phyloP scores from a whole-genome alignment of 2,888 invertebrate species.

The Ophioninae sp. region DNA sequence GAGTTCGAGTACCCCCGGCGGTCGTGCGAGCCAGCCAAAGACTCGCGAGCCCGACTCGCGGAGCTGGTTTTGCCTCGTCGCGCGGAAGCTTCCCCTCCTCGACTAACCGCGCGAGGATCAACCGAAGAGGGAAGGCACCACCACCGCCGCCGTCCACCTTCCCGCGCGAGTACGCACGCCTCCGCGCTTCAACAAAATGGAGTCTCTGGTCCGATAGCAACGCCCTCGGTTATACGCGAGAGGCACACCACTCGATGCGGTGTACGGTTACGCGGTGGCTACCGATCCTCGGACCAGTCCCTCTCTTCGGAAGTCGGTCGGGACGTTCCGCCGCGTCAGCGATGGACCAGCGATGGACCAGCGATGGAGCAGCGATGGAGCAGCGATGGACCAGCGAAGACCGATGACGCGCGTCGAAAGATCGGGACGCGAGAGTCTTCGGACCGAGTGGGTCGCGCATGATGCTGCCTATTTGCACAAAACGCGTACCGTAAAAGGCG shows the following conservation, averaged over 20 bases:
- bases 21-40: constrained; percentile 33
- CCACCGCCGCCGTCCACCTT: not conserved
- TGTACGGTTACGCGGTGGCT: no score
- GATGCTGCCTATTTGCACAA: no score
- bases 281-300: no score
- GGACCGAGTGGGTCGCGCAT: no score
- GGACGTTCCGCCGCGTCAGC: no score
- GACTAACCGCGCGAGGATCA: not conserved
- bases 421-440: no score
- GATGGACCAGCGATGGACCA: no score
- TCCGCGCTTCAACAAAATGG: constrained; percentile 35
- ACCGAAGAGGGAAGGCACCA: constrained; percentile 8
- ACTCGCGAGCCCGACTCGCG: constrained; percentile 20
- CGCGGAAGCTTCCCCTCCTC: constrained; percentile 14
- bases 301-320: no score
- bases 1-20: constrained; percentile 30
- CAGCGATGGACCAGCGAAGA: no score
- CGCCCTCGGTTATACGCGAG: constrained; percentile 14
- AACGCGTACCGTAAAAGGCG: no score
- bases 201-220: not conserved
- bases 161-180: constrained; percentile 24
- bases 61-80: constrained; percentile 25
- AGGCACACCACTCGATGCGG: not conserved
- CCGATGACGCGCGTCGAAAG: no score
- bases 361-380: no score